These are phyloP conservation scores for Disparrhopalites patrizii DNA, from an alignment of 2,888 invertebrate genomes.

Conservation along the genomic window DNA sequence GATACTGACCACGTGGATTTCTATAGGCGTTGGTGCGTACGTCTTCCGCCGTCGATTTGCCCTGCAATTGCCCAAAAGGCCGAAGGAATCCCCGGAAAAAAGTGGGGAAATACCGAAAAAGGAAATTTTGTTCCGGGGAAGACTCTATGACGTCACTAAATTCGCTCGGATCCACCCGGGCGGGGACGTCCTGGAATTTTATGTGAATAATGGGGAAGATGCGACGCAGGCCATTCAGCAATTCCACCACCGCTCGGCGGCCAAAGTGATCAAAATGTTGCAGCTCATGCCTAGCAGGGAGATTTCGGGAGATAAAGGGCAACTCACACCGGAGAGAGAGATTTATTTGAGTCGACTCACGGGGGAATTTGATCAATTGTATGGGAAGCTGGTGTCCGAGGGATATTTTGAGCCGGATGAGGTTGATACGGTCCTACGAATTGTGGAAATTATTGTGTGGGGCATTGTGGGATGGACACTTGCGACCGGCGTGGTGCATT, in stretches of 20 bases:
- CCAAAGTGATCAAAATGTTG: too few species aligned
- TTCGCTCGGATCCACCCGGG: conserved; percentile 29
- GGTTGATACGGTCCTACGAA: background rate
- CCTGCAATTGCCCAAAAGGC: too few species aligned
- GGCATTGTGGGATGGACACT: background rate
- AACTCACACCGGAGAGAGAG: too few species aligned
- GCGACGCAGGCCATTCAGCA: conserved; percentile 37
- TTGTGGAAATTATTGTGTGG: conserved; percentile 3
- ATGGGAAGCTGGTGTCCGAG: conserved; percentile 4
- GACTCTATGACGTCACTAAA: conserved; percentile 34
- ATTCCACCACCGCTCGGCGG: conserved; percentile 41
- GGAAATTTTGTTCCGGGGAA: background rate
- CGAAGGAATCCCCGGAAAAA: too few species aligned
- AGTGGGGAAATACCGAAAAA: too few species aligned
- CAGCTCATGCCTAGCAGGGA: too few species aligned
- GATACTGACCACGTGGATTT: too few species aligned
- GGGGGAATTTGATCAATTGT: too few species aligned
- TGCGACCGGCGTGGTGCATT: background rate
- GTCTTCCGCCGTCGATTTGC: too few species aligned
- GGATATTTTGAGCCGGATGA: conserved; percentile 16
- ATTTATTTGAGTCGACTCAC: too few species aligned
- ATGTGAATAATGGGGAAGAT: conserved; percentile 40
- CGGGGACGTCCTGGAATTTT: conserved; percentile 39
- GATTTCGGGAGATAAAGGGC: too few species aligned
- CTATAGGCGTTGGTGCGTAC: too few species aligned